A percentile compares a stretch with the other conserved stretches of the same genome.
phyloP scores from a whole-genome alignment of 2,888 invertebrate species.

The Stenichneumon culpator region DNA sequence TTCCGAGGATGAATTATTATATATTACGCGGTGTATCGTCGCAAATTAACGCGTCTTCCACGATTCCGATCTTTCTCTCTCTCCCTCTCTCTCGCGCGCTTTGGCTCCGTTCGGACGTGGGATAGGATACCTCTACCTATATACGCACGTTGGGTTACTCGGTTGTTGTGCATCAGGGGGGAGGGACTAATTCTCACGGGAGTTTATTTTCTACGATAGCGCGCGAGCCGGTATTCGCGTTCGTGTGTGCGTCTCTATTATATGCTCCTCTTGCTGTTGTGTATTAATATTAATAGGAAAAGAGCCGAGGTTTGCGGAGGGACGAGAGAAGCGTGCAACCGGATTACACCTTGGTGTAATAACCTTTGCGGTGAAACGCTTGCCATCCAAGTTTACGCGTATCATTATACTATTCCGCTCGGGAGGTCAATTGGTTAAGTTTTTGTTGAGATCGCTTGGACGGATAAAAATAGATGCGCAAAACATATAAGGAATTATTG shows the following conservation, averaged over 20 bases:
- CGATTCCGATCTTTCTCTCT: slow-evolving; percentile 37
- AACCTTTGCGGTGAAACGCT: slow-evolving; percentile 53
- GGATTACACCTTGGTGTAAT: slow-evolving; percentile 61
- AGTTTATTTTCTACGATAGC: slow-evolving; percentile 61
- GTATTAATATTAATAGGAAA: slow-evolving; percentile 69
- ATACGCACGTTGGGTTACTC: slow-evolving; percentile 56
- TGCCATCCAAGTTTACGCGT: slow-evolving; percentile 29
- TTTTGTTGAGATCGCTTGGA: not conserved
- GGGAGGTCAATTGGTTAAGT: not conserved
- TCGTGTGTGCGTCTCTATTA: not conserved
- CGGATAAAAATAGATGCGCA: not conserved
- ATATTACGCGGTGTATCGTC: slow-evolving; percentile 46
- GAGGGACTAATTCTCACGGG: slow-evolving; percentile 62
- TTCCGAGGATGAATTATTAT: slow-evolving; percentile 30
- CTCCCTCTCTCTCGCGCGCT: slow-evolving; percentile 40
- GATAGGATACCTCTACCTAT: slow-evolving; percentile 23
- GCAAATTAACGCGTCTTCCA: slow-evolving; percentile 64
- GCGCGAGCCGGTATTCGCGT: slow-evolving; percentile 22
- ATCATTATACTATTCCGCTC: not conserved
- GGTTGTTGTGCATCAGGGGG: slow-evolving; percentile 47
- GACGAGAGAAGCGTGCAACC: slow-evolving; percentile 62
- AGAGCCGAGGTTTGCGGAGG: slow-evolving; percentile 53
- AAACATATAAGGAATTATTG: not conserved
- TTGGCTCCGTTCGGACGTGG: slow-evolving; percentile 51
- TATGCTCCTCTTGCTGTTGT: slow-evolving; percentile 33